phyloP scores from a whole-genome alignment of 2,888 invertebrate species.

The Pristionchus exspectatus region DNA sequence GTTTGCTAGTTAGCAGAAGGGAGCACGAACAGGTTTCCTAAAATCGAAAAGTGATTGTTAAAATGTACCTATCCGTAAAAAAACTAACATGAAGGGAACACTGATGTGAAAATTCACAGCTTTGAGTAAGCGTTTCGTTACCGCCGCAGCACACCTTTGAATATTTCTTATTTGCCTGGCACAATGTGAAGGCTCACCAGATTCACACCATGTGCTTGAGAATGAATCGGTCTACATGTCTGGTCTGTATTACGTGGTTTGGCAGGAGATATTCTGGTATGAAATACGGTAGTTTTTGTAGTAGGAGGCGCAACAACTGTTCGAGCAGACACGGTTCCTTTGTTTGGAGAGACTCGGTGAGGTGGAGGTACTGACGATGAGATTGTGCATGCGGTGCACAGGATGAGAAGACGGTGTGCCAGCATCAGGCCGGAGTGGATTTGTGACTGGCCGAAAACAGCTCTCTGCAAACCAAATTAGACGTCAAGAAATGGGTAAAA shows the following conservation, averaged over 20 bases:
- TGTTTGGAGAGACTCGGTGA: background rate
- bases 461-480: conserved; percentile 19
- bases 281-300: background rate
- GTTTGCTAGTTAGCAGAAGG: background rate
- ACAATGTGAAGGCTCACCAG: conserved; percentile 55
- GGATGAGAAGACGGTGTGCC: background rate
- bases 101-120: conserved; percentile 43
- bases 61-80: too few relatives aligned
- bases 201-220: conserved; percentile 61
- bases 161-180: background rate
- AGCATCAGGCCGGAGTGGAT: background rate
- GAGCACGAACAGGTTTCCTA: conserved; percentile 29
- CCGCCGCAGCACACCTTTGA: conserved; percentile 49
- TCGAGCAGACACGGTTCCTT: background rate
- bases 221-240: conserved; percentile 59
- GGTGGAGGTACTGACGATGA: background rate
- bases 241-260: background rate
- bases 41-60: background rate
- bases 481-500: background rate
- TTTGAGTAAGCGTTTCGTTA: background rate
- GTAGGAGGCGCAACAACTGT: background rate
- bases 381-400: background rate
- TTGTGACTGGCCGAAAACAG: background rate
- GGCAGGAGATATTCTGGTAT: background rate
- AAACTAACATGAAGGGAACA: conserved; percentile 13